Evolutionary conservation across 2,888 invertebrate genomes (phyloP), one percentile per base, ranked within the genome.

Genomic region (Harmothoe impar): DNA sequence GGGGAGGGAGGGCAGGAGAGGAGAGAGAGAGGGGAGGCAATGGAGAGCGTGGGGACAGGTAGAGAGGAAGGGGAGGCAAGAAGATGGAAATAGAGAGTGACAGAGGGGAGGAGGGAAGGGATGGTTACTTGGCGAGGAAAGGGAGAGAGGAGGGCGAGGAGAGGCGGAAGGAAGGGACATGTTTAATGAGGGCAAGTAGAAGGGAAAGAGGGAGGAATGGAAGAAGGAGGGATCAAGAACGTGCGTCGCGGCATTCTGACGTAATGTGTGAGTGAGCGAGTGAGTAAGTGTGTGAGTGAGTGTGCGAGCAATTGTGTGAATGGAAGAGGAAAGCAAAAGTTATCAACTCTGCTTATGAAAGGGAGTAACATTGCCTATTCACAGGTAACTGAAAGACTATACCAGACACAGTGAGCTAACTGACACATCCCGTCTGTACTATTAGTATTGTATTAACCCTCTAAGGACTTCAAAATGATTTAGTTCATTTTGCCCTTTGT

Each of bases 401-500:
- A 20, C 20, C 62, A n/a, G 15, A 62, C 20, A n/a, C 12, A 12
- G 62, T n/a, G 3, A 20, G 20, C 62, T 43, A 43, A 43, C 43
- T 43, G 43, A 43, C 43, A 43, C 43, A 43, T 43, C 43, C 10
- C 10, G 43, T 10, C 43, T 43, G 62, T 62, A 62, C 23, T 62
- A 62, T 62, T 62, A 62, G 62, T 62, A 62, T 62, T 62, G n/a
- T 62, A 62, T 62, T 62, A n/a, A n/a, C n/a, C n/a, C n/a, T n/a
- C n/a, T n/a, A n/a, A n/a, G n/a, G n/a, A n/a, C n/a, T n/a, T n/a
- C n/a, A n/a, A n/a, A n/a, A n/a, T n/a, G n/a, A n/a, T n/a, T n/a
- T n/a, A n/a, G n/a, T n/a, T n/a, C n/a, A n/a, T n/a, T n/a, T n/a
- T n/a, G n/a, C n/a, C n/a, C n/a, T n/a, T n/a, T n/a, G n/a, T n/a